phyloP scores from a whole-genome alignment of 2,888 invertebrate species.

The Limnephilus lunatus region DNA sequence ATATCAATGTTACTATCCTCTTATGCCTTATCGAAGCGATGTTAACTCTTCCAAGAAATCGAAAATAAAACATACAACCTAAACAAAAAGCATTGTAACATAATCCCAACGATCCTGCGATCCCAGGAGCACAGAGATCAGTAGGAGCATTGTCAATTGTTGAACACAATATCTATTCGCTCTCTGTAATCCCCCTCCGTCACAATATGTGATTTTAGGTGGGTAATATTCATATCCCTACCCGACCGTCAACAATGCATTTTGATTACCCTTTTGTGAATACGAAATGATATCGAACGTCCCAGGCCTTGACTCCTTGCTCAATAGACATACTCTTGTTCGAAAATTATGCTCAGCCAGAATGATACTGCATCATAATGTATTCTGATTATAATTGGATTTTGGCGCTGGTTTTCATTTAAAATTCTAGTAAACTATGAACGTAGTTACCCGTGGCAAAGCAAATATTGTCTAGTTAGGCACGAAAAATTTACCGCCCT shows the following conservation, averaged over 20 bases:
- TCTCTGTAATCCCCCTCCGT: not conserved
- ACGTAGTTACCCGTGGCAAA: not conserved
- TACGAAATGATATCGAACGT: slow-evolving; percentile 25
- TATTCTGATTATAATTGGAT: not conserved
- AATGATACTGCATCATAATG: not conserved
- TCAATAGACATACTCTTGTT: not conserved
- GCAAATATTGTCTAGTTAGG: not conserved
- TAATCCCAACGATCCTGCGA: not conserved
- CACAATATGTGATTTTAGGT: slow-evolving; percentile 24
- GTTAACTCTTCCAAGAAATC: not conserved
- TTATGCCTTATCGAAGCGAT: not conserved
- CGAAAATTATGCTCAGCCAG: not conserved
- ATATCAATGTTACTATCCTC: not conserved
- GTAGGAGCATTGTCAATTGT: not conserved
- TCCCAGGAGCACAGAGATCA: too few relatives aligned
- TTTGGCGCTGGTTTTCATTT: not conserved
- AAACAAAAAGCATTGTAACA: not conserved
- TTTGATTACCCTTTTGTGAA: slow-evolving; percentile 34
- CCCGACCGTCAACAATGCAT: slow-evolving; percentile 25
- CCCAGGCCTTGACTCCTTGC: not conserved
- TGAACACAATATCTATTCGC: not conserved
- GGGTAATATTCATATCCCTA: not conserved
- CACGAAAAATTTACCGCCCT: not conserved
- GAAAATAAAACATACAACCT: not conserved
- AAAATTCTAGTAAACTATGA: not conserved